Percentiles rank a stretch among this genome's conserved stretches.
These are phyloP conservation scores for Pyxicephalus adspersus DNA, from an alignment of 2,113 vertebrate species.

Conservation along the genomic window DNA sequence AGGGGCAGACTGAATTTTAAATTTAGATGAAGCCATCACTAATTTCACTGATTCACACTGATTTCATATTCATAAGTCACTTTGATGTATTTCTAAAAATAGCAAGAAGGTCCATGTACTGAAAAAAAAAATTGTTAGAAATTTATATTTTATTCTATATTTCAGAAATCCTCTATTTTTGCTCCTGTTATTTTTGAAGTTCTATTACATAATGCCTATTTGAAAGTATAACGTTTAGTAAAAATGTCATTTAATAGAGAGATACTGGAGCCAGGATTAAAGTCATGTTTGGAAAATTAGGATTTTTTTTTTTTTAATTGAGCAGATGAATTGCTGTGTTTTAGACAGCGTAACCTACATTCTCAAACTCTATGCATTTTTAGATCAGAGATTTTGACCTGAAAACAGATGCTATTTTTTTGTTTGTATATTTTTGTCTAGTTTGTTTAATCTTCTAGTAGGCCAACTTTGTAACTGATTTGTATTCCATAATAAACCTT, in stretches of 20 bases:
- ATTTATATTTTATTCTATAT: no score
- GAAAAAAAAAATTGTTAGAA: neutral
- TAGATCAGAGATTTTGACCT: neutral
- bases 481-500: constrained; percentile 26
- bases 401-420: neutral
- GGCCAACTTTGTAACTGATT: constrained; percentile 16
- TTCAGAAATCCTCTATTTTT: no score
- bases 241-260: neutral
- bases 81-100: no score
- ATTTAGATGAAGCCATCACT: no score
- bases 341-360: constrained; percentile 16
- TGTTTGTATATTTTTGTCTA: neutral
- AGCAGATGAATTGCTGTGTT: constrained; percentile 27
- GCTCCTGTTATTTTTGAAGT: no score
- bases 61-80: no score
- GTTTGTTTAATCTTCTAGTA: neutral
- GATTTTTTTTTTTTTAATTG: neutral
- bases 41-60: no score
- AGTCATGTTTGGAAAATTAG: neutral
- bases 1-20: no score
- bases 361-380: neutral
- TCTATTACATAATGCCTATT: no score
- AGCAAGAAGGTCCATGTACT: neutral
- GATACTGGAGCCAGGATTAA: no score
- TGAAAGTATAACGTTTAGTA: no score